A percentile compares a stretch with the other conserved stretches of the same genome.
These are phyloP conservation scores for Liodrosophila aerea DNA, from an alignment of 2,888 invertebrate species.

Conservation along the genomic window DNA sequence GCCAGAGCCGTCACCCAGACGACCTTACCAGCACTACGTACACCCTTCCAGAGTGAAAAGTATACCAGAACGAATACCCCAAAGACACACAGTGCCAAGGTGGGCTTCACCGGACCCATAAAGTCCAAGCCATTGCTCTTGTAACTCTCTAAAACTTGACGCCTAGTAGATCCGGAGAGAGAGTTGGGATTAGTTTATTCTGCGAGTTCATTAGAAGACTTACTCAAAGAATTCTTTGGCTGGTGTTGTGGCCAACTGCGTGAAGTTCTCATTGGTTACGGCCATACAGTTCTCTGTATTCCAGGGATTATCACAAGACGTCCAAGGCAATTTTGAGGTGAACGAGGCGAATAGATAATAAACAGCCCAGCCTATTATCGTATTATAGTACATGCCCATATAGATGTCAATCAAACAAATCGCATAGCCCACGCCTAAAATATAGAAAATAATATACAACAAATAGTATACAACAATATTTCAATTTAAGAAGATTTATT, in stretches of 20 bases:
- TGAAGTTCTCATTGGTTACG: constrained; percentile 84
- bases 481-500: neutral
- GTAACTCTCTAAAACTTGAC: constrained; percentile 92
- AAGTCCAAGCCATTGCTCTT: constrained; percentile 91
- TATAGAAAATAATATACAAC: neutral
- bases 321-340: constrained; percentile 92
- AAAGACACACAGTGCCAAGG: constrained; percentile 93
- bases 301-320: constrained; percentile 92
- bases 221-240: constrained; percentile 95
- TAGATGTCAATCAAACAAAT: constrained; percentile 98
- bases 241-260: constrained; percentile 87
- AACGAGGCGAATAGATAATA: constrained; percentile 94
- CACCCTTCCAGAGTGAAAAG: constrained; percentile 98
- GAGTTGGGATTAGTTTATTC: too few species aligned
- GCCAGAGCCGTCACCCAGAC: constrained; percentile 98
- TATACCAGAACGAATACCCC: constrained; percentile 96
- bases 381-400: constrained; percentile 98
- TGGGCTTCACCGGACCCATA: constrained; percentile 94
- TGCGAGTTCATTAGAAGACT: constrained; percentile 78
- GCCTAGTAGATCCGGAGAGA: too few species aligned
- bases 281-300: constrained; percentile 90
- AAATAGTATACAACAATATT: neutral
- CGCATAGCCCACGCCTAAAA: constrained; percentile 94
- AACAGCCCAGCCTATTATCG: constrained; percentile 97
- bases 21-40: constrained; percentile 95